Conservation (phyloP, 2,888 invertebrate species). For the Leptinotarsa peninsularis region DNA sequence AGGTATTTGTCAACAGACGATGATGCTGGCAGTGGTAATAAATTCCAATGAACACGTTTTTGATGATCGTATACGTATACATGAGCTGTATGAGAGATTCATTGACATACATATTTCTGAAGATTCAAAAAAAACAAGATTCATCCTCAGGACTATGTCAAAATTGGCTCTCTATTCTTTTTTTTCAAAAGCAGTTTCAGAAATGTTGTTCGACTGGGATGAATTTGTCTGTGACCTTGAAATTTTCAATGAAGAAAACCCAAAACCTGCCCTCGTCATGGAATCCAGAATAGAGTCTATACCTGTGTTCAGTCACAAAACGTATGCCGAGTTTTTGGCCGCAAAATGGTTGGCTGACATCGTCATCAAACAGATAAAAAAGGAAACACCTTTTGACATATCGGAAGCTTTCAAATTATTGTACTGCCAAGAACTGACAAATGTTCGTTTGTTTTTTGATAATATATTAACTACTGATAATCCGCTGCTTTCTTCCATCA, state of each 20-base stretch:
- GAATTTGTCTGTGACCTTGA: slow-evolving; percentile 21
- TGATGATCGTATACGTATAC: neutral
- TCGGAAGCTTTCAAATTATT: slow-evolving; percentile 13
- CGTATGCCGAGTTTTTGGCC: slow-evolving; percentile 35
- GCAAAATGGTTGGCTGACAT: slow-evolving; percentile 27
- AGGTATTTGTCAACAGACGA: slow-evolving; percentile 37
- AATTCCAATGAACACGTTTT: slow-evolving; percentile 6
- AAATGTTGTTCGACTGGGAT: slow-evolving; percentile 25
- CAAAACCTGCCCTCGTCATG: slow-evolving; percentile 22
- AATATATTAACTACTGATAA: slow-evolving; percentile 10
- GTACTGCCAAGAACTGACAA: slow-evolving; percentile 26
- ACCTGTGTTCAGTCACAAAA: slow-evolving; percentile 33
- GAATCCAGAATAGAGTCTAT: neutral
- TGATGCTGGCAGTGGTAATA: slow-evolving; percentile 34
- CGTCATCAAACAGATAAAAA: slow-evolving; percentile 23
- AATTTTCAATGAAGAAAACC: slow-evolving; percentile 19
- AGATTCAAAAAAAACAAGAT: neutral
- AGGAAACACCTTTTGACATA: slow-evolving; percentile 24
- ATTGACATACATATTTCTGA: slow-evolving; percentile 9
- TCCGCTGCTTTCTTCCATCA: neutral
- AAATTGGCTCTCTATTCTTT: slow-evolving; percentile 31
- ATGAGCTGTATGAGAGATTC: slow-evolving; percentile 30
- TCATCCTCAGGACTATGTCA: slow-evolving; percentile 24
- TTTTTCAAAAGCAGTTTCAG: slow-evolving; percentile 12
- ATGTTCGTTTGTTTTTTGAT: slow-evolving; percentile 33